Evolutionary conservation across 64 coral and sea anemone species (phyloP), one percentile per base, ranked within the genome.

Genomic region (Anthopleura sola): DNA sequence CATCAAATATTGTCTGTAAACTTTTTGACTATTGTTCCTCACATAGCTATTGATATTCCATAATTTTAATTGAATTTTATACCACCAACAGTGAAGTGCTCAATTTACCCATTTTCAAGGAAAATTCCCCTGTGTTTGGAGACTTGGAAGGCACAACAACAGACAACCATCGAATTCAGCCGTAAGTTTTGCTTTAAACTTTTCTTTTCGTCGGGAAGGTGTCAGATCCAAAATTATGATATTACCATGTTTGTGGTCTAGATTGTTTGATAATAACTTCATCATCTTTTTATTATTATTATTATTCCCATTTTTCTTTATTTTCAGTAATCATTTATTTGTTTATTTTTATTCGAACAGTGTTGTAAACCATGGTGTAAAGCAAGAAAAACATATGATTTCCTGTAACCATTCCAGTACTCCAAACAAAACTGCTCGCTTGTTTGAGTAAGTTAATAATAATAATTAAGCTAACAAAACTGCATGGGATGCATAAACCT

Each of bases 71-170:
- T 44, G 4, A 44, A 44, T 85, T 38, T 64, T 32, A 5, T 51
- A 53, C 46, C 48, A 85, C 37, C 36, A n/a, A 68, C 57, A 46
- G 89, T 40, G 83, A 91, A 64, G 89, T 91, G 2, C 83, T 91
- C 17, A 86, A 91, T 49, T 91, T 91, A 85, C 75, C 89, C 10
- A 86, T 91, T 74, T 91, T 91, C 78, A 91, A 91, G 49, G 84
- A 91, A n/a, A 83, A 90, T 31, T 83, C 88, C 18, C 75, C 88
- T 16, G 82, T 53, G 37, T 81, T 81, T 81, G 78, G 49, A 81
- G 78, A 81, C 39, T 9, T 81, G 49, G 36, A 48, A 48, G 78
- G 31, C 21, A 53, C 78, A 48, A 81, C 78, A 81, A 34, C 66
- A 14, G 66, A 71, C 66, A 71, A 71, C 28, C 66, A 71, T 34